Evolutionary conservation across 2,888 invertebrate genomes (phyloP).

Genomic region (Norana najaformis): DNA sequence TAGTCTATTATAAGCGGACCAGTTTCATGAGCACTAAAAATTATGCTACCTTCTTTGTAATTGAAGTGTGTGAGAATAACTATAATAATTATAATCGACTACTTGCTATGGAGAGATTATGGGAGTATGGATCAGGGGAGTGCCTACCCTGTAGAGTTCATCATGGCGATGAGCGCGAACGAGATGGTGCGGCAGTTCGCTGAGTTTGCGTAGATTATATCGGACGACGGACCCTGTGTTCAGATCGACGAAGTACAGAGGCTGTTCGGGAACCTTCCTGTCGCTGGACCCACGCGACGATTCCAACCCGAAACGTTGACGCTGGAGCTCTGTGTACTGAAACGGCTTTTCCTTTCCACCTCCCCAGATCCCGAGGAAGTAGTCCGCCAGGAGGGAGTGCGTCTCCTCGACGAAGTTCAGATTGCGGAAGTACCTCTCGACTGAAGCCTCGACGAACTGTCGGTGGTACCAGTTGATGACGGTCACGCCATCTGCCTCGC

Average conservation of each 20-base stretch:
- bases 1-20: too few species aligned
- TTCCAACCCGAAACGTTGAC: slow-evolving; percentile 69
- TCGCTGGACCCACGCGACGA: slow-evolving; percentile 71
- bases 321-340: slow-evolving; percentile 93
- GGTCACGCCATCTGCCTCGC: slow-evolving; percentile 95
- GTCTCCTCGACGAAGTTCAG: slow-evolving; percentile 89
- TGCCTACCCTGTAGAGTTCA: slow-evolving; percentile 73
- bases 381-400: slow-evolving; percentile 96
- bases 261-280: slow-evolving; percentile 71
- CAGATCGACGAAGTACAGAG: slow-evolving; percentile 41
- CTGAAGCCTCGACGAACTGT: slow-evolving; percentile 71
- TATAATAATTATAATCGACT: too few species aligned
- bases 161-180: slow-evolving; percentile 86
- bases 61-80: too few species aligned
- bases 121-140: too few species aligned
- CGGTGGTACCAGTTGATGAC: slow-evolving; percentile 98
- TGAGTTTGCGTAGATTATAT: slow-evolving; percentile 90
- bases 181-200: slow-evolving; percentile 89
- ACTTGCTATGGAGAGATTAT: too few species aligned
- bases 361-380: slow-evolving; percentile 95
- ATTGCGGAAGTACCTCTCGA: slow-evolving; percentile 79
- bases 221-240: slow-evolving; percentile 75
- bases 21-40: too few species aligned
- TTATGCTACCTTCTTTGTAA: too few species aligned
- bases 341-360: slow-evolving; percentile 87